These are phyloP conservation scores for Drepana falcataria DNA, from an alignment of 2,888 invertebrate genomes.

Conservation along the genomic window DNA sequence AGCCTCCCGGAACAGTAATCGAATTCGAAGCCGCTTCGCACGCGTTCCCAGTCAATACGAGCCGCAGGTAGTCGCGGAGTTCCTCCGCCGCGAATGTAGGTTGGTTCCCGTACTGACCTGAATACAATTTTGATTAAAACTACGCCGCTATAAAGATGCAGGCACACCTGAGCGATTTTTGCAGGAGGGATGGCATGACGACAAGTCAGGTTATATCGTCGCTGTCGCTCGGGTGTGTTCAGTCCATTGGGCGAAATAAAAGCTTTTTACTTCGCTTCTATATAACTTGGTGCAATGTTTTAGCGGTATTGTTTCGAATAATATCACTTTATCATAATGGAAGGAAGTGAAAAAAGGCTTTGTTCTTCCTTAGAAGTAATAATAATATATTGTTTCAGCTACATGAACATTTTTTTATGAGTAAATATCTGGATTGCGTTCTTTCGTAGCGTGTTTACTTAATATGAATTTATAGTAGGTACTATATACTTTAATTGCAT, in stretches of 20 bases:
- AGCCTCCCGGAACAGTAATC: constrained; percentile 20
- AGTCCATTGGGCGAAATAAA: constrained; percentile 7
- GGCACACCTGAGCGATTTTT: constrained; percentile 1
- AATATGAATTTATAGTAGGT: too few species aligned
- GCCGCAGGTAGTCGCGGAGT: constrained; percentile 7
- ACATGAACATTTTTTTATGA: too few species aligned
- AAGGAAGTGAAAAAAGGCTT: not conserved
- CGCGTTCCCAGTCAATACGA: not conserved
- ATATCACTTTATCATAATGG: not conserved
- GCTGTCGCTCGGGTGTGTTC: not conserved
- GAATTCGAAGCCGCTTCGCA: constrained; percentile 13
- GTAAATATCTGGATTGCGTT: too few species aligned
- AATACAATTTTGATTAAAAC: constrained; percentile 50
- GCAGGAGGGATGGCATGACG: not conserved
- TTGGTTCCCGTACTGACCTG: constrained; percentile 53
- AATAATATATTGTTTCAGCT: too few species aligned
- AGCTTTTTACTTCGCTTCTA: constrained; percentile 14
- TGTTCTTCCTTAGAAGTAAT: not conserved
- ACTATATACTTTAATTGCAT: too few species aligned
- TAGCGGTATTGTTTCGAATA: not conserved
- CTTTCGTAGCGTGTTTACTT: too few species aligned
- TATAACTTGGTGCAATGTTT: constrained; percentile 3
- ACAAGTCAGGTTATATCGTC: too few species aligned
- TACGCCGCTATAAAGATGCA: constrained; percentile 14
- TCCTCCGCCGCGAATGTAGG: constrained; percentile 20